Conservation (phyloP, 53 echinoderm and acorn worm genomes). For the Temnopleurus reevesii region DNA sequence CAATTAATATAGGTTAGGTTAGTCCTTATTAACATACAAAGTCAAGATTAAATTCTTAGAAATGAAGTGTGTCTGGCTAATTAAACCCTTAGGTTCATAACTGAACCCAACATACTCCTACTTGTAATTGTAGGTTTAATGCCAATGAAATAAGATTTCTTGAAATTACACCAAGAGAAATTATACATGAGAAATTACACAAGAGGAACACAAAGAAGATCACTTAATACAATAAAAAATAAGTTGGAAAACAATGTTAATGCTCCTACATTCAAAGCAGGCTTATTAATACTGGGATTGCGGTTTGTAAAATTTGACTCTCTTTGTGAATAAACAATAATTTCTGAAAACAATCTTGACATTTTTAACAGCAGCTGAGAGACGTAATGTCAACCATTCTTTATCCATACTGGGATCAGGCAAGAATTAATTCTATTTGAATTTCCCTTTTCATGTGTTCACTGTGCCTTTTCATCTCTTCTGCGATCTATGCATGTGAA, state of each 20-base stretch:
- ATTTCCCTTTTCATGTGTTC: neutral
- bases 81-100: neutral
- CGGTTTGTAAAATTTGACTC: no score
- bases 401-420: no score
- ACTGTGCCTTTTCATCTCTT: neutral
- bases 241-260: no score
- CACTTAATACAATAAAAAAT: neutral
- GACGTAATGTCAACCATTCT: no score
- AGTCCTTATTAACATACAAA: conserved; percentile 26
- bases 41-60: neutral
- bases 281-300: no score
- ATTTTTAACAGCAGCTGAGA: no score
- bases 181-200: neutral
- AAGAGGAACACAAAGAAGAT: neutral
- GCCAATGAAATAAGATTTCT: neutral
- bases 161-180: neutral
- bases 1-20: neutral
- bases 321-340: no score
- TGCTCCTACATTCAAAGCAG: no score
- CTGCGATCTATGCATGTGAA: no score
- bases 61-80: neutral
- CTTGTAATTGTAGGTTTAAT: neutral
- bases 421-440: no score
- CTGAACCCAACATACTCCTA: neutral
- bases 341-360: no score